Percentiles rank a stretch among this genome's conserved stretches.
phyloP scores from a whole-genome alignment of 2,888 invertebrate species.

The Drosophila anomalipes region DNA sequence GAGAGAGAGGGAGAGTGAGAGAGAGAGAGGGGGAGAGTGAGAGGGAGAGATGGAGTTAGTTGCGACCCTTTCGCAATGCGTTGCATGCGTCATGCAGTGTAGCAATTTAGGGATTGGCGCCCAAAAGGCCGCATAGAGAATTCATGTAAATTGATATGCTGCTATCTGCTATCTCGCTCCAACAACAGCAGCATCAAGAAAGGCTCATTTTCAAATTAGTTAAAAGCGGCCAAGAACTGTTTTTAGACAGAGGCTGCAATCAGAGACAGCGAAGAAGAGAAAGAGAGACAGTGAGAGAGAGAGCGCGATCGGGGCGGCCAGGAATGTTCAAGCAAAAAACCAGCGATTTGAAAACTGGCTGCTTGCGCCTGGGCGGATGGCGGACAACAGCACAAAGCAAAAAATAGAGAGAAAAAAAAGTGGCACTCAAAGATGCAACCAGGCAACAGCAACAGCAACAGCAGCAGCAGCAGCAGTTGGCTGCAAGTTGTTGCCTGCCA shows the following conservation, averaged over 20 bases:
- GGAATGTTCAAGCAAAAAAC: conserved; percentile 65
- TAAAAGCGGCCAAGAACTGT: conserved; percentile 65
- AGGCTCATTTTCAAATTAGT: conserved; percentile 69
- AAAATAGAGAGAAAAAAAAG: conserved; percentile 48
- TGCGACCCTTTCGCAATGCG: conserved; percentile 32
- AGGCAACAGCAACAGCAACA: conserved; percentile 5
- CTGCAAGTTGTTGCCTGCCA: conserved; percentile 36
- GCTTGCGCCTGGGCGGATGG: conserved; percentile 53
- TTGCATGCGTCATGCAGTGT: conserved; percentile 43
- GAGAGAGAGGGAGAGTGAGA: no score
- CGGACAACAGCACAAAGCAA: conserved; percentile 49
- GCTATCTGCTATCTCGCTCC: conserved; percentile 55
- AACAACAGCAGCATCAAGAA: conserved; percentile 36
- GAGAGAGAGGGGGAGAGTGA: neutral
- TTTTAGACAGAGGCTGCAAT: conserved; percentile 34
- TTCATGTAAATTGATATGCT: conserved; percentile 74
- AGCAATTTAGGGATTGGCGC: conserved; percentile 77
- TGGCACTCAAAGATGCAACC: conserved; percentile 75
- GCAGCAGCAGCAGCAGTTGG: conserved; percentile 36
- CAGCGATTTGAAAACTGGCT: conserved; percentile 69
- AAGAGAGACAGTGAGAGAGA: conserved; percentile 10
- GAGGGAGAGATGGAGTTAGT: neutral
- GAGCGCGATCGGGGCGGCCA: conserved; percentile 42
- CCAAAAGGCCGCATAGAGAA: conserved; percentile 79
- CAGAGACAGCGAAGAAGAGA: conserved; percentile 11